phyloP scores from a whole-genome alignment of 2,888 invertebrate species.

The Lochmaea capreae region DNA sequence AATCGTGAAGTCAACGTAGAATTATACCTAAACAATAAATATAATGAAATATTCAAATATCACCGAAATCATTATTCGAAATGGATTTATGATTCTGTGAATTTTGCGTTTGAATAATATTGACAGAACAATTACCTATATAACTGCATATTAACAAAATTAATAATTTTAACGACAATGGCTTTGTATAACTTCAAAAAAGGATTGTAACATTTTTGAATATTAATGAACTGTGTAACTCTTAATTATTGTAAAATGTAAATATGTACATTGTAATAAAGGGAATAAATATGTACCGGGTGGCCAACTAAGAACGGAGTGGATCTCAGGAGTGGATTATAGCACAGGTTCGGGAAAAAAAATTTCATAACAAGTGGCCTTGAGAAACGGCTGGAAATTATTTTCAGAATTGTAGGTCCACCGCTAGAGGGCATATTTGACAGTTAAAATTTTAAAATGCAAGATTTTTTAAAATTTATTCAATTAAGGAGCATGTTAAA shows the following conservation, averaged over 20 bases:
- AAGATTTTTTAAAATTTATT: too few species aligned
- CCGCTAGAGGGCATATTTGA: too few species aligned
- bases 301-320: too few species aligned
- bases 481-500: too few species aligned
- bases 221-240: not conserved
- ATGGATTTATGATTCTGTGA: not conserved
- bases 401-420: too few species aligned
- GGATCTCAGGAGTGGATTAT: too few species aligned
- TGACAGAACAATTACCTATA: not conserved
- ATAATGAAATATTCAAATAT: not conserved
- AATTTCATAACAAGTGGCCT: too few species aligned
- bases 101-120: not conserved
- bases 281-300: not conserved
- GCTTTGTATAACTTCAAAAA: not conserved
- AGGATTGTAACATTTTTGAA: not conserved
- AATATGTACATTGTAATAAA: not conserved
- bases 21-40: not conserved
- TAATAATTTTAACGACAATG: not conserved
- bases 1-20: not conserved
- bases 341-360: too few species aligned
- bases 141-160: not conserved
- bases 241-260: not conserved
- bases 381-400: too few species aligned
- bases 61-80: not conserved
- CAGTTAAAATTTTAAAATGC: too few species aligned